phyloP scores from a whole-genome alignment of 2,888 invertebrate genomes.

The Odontomyia ornata region DNA sequence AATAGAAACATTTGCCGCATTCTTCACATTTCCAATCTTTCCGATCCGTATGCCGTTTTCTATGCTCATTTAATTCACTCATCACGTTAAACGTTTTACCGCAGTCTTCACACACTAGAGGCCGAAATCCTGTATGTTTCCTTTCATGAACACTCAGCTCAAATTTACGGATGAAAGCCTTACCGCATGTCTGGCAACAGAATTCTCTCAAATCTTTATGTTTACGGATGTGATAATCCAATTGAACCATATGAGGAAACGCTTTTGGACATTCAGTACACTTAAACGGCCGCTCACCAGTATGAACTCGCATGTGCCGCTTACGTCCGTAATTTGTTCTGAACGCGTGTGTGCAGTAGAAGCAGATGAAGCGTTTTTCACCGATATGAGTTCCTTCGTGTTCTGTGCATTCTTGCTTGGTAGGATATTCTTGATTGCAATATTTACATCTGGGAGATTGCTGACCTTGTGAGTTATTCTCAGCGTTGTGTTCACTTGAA shows the following conservation, averaged over 20 bases:
- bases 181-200: constrained; percentile 49
- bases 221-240: constrained; percentile 50
- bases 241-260: constrained; percentile 46
- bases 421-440: constrained; percentile 3
- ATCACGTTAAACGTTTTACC: constrained; percentile 22
- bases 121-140: constrained; percentile 30
- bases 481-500: no score
- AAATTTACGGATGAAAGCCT: constrained; percentile 36
- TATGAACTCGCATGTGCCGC: constrained; percentile 50
- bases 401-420: not conserved
- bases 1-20: constrained; percentile 44
- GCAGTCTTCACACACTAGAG: constrained; percentile 42
- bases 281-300: constrained; percentile 51
- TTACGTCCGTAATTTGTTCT: constrained; percentile 49
- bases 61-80: constrained; percentile 39
- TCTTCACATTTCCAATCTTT: constrained; percentile 43
- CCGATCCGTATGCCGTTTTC: constrained; percentile 18
- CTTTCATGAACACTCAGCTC: constrained; percentile 17
- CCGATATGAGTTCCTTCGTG: constrained; percentile 28
- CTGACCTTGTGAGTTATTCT: no score
- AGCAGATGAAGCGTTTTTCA: constrained; percentile 49
- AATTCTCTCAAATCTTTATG: constrained; percentile 49
- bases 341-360: constrained; percentile 49
- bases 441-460: constrained; percentile 28
- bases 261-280: constrained; percentile 49